Evolutionary conservation across 2,888 invertebrate genomes (phyloP), one percentile per base, ranked within the genome.

Genomic region (Andrena fulva): DNA sequence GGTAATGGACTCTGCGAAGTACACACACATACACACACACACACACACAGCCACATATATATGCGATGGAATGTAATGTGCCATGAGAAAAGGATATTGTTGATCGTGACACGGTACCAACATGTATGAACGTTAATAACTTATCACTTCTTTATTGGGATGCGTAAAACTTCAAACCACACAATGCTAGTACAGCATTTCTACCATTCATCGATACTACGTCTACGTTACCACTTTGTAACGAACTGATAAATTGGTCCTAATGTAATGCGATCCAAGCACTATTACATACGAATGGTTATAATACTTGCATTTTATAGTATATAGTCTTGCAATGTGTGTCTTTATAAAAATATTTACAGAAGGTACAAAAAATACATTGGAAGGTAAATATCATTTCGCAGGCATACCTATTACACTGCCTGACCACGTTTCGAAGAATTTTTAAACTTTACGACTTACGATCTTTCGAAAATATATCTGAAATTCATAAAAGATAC

Each of bases 231-330:
- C 29, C 56, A 68, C 67, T 50, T 59, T 79, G 48, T 64, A 62
- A 84, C 27, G 82, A 84, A 82, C 83, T 82, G 82, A 74, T 71
- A 62, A 42, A 82, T 82, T 79, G 84, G 84, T 71, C 83, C 83
- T 84, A 84, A 84, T 59, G 33, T 82, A 84, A 72, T 82, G 29
- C 59, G n/a, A 74, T 71, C 74, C 42, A 35, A 56, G 27, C 27
- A 56, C 63, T 33, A 63, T 70, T 78, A 72, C 42, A 59, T 60
- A 24, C 29, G 48, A 64, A 82, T 56, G 74, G 67, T 84, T 77
- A 85, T 77, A 82, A 82, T 64, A 82, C 56, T 87, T 86, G 82
- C 85, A 86, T 86, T 86, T 86, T 82, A 48, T 77, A 86, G 74
- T 72, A 69, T 60, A 71, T 68, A 75, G 73, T 70, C 60, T 74